Conservation (phyloP, 2,797 vertebrate species). For the Leucoraja ocellata region DNA sequence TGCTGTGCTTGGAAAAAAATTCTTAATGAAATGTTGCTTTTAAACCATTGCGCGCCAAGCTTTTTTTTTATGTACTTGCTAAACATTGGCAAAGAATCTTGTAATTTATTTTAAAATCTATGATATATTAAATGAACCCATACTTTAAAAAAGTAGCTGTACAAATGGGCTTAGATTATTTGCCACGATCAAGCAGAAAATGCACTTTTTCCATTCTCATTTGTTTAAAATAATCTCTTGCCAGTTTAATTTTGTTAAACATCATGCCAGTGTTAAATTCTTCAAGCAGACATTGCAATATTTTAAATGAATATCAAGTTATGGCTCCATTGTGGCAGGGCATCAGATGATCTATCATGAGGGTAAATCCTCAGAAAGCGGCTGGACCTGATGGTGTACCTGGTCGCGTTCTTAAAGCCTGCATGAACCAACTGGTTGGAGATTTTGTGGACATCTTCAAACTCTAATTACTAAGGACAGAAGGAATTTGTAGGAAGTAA, state of each 20-base stretch:
- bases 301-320: not conserved
- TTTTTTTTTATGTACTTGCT: no score
- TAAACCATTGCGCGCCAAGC: not conserved
- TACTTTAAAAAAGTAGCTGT: not conserved
- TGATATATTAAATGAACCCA: not conserved
- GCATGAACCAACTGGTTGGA: no score
- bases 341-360: no score
- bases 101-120: not conserved
- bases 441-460: no score
- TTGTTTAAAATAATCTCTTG: not conserved
- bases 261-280: not conserved
- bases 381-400: no score
- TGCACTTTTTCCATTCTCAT: not conserved
- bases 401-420: no score
- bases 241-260: not conserved
- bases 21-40: not conserved
- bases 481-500: no score
- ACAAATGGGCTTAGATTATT: not conserved
- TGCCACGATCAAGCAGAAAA: not conserved
- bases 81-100: not conserved
- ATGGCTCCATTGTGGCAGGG: not conserved
- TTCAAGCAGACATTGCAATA: not conserved
- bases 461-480: no score
- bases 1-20: not conserved
- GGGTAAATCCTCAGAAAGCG: no score